Conservation (phyloP, 1,140 invertebrate species). For the Leptoteleia sp. region DNA sequence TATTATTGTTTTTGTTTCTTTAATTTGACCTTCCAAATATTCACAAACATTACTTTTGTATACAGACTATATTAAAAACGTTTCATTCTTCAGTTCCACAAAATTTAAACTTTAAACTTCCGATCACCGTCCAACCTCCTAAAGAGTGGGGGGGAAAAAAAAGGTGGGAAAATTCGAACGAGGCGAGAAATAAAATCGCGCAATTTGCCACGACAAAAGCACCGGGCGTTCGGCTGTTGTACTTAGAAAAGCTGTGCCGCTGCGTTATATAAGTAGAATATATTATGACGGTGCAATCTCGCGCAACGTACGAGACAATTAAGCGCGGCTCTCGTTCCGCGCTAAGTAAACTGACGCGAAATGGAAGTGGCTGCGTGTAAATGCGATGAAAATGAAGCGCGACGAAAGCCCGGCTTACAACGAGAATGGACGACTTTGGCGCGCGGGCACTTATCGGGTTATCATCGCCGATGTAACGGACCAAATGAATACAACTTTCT, state of each 20-base stretch:
- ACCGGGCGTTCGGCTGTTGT: constrained; percentile 15
- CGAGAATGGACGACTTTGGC: constrained; percentile 45
- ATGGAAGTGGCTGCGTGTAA: constrained; percentile 58
- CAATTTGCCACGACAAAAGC: constrained; percentile 28
- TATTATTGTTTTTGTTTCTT: too few species aligned
- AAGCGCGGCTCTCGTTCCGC: constrained; percentile 38
- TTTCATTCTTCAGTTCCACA: too few species aligned
- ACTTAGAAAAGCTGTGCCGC: constrained; percentile 11
- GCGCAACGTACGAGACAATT: constrained; percentile 56
- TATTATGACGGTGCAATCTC: constrained; percentile 54
- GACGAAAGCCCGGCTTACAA: constrained; percentile 46
- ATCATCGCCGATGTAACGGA: constrained; percentile 50
- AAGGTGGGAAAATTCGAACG: constrained; percentile 25
- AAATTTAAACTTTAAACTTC: too few species aligned
- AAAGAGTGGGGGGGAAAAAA: too few species aligned
- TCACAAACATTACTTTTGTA: too few species aligned
- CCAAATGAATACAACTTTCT: constrained; percentile 54
- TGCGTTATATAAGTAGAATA: constrained; percentile 49
- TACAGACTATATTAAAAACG: too few species aligned
- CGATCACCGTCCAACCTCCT: too few species aligned
- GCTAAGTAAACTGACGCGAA: constrained; percentile 54
- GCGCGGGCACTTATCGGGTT: constrained; percentile 57
- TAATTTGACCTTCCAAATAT: too few species aligned
- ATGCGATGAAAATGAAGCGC: constrained; percentile 63
- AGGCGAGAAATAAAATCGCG: constrained; percentile 23